These are phyloP conservation scores for Lycia hirtaria DNA, from an alignment of 2,888 invertebrate genomes.

Conservation along the genomic window DNA sequence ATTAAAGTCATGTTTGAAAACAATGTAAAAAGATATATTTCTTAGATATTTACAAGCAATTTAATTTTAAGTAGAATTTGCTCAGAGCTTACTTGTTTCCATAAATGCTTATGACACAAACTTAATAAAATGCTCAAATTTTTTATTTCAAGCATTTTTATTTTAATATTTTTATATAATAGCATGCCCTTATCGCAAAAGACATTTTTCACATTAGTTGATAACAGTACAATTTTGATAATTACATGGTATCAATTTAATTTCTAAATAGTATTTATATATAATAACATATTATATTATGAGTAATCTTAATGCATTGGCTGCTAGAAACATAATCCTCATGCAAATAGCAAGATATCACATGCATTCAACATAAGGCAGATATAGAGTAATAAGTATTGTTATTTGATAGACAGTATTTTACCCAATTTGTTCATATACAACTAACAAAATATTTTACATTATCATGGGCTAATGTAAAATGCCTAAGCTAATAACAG, in stretches of 20 bases:
- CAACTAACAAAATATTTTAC: neutral
- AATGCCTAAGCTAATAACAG: neutral
- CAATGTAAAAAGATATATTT: conserved; percentile 44
- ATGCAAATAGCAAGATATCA: neutral
- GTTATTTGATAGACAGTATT: too few species aligned
- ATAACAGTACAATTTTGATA: too few species aligned
- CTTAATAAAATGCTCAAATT: neutral
- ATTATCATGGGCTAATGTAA: neutral
- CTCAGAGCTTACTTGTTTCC: neutral
- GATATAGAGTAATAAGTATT: too few species aligned
- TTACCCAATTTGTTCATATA: too few species aligned
- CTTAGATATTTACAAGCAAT: conserved; percentile 38
- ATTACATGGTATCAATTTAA: too few species aligned
- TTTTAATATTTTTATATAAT: neutral
- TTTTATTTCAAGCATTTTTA: too few species aligned
- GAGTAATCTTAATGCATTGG: neutral
- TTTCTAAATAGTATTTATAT: too few species aligned
- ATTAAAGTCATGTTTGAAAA: conserved; percentile 10
- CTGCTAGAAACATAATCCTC: neutral
- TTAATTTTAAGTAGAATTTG: conserved; percentile 9
- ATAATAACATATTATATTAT: too few species aligned
- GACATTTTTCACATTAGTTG: neutral
- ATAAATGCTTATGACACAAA: neutral
- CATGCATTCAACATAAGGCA: too few species aligned
- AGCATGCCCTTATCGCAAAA: neutral